Evolutionary conservation across 2,797 vertebrate genomes (phyloP), one percentile per base, ranked within the genome.

Genomic region (Sebastolobus altivelis): DNA sequence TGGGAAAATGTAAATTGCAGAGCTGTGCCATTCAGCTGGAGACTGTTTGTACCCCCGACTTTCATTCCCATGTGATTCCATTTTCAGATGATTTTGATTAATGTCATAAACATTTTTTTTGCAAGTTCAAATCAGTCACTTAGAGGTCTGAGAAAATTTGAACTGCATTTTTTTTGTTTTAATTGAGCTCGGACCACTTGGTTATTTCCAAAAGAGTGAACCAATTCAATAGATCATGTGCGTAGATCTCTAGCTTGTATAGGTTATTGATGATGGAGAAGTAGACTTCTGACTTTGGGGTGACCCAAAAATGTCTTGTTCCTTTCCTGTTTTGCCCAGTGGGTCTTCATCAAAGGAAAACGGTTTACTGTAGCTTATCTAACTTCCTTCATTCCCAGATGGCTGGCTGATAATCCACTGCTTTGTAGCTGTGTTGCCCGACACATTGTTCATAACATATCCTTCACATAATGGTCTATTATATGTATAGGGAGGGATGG

Each of bases 301-400:
- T 68, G 3, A 56, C 33, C 20, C 31, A 52, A 22, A 78, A 60
- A 27, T 61, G 40, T 33, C 2, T 69, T 46, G 11, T 25, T 67
- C 33, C 18, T 33, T 12, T 46, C n/a, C 22, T 81, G 72, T 77
- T 83, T 56, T 55, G 27, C 65, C 6, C 20, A 2, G 3, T 31
- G 56, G 16, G 1, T 31, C 37, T 77, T 38, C 52, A 75, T 79
- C 22, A 60, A 2, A 65, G 72, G 56, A 60, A 18, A 81, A 70
- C 2, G 0, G 7, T 72, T 77, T 18, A 54, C 20, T 73, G 14
- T 7, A 49, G 16, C 49, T 85, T 83, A 81, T 84, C 61, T 58
- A 20, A 80, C 81, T 85, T 88, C 81, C 72, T 68, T 73, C 9
- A 80, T 84, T 84, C 52, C 58, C 27, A 80, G 79, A 75, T 79